Base-by-base conservation (phyloP, 2,113 vertebrate genomes). In the Perccottus glenii region DNA sequence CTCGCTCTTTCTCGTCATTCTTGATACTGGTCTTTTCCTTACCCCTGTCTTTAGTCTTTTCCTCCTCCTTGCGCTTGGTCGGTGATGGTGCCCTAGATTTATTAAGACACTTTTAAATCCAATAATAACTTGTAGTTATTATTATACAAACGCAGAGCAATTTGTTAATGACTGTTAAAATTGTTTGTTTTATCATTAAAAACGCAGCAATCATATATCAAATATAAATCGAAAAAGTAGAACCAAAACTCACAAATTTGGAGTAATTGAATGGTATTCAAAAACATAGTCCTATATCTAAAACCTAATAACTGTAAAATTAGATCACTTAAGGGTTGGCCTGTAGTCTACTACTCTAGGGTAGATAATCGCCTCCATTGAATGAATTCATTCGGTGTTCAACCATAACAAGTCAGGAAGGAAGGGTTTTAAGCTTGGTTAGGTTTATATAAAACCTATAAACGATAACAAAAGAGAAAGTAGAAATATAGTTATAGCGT, bases 31-130 rank as follows among this genome's bases (percentile, higher is more conserved):
- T 88, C 78, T 98, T 99, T 47, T 98, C 97, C 87, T 98, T 99
- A n/a, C 90, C 93, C n/a, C 95, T 78, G 35, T 99, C 96, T 90
- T 97, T 96, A 0, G 94, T 88, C 70, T 98, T 98, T 73, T 98
- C 97, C 66, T 98, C 97, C 48, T 99, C 97, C 75, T 97, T 98
- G 67, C 97, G 93, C 73, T 98, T 98, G 55, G 94, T 95, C 0
- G 97, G 97, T 88, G 97, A 99, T 42, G 97, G 97, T 85, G 96
- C 97, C 97, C 97, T 99, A 72, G 42, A 55, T 9, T 19, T 5
- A 47, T 42, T 0, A 51, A 4, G 6, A 7, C 60, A 64, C 10
- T 43, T 11, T 40, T 35, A 65, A 9, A 67, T 45, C 15, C 43
- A 43, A 36, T 12, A 42, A 52, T 11, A 11, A 38, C 3, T 57